Percentiles rank a stretch among this genome's conserved stretches.
Conservation (phyloP, 2,113 vertebrate genomes). For the Tetraodon nigroviridis region DNA sequence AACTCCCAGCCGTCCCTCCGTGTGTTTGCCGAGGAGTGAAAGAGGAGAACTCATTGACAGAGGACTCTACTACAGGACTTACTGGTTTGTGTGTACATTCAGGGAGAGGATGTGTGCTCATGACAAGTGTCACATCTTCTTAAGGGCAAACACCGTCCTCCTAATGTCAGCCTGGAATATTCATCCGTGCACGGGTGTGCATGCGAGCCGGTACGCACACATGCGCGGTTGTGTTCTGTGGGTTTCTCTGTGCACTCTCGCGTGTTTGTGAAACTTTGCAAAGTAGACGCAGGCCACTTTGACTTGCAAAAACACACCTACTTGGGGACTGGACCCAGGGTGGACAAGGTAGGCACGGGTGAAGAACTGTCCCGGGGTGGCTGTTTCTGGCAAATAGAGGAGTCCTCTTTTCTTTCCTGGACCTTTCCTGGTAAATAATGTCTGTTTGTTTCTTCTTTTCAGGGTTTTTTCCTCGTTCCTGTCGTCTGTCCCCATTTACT, state of each 20-base stretch:
- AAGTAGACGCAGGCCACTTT: conserved; percentile 70
- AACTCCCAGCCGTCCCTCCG: conserved; percentile 4
- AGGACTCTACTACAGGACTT: conserved; percentile 53
- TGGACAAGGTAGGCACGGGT: conserved; percentile 29
- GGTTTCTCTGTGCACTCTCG: conserved; percentile 40
- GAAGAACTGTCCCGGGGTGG: background rate
- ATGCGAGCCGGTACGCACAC: background rate
- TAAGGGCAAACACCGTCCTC: conserved; percentile 48
- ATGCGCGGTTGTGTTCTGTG: conserved; percentile 30
- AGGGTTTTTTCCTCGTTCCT: conserved; percentile 47
- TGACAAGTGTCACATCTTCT: conserved; percentile 15
- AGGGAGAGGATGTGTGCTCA: conserved; percentile 55
- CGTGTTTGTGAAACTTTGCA: conserved; percentile 68
- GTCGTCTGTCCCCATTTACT: conserved; percentile 44
- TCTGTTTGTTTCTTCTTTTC: conserved; percentile 12
- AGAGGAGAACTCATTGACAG: conserved; percentile 7
- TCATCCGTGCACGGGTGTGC: conserved; percentile 13
- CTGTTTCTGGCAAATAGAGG: background rate
- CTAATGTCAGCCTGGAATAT: conserved; percentile 33
- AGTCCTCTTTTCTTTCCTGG: background rate
- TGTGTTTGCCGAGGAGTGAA: conserved; percentile 13
- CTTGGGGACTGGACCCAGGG: conserved; percentile 28
- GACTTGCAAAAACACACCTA: conserved; percentile 75
- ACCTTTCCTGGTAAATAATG: background rate
- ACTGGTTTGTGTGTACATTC: conserved; percentile 67